Evolutionary conservation across 2,797 vertebrate genomes (phyloP).

Genomic region (Sylvia borin): DNA sequence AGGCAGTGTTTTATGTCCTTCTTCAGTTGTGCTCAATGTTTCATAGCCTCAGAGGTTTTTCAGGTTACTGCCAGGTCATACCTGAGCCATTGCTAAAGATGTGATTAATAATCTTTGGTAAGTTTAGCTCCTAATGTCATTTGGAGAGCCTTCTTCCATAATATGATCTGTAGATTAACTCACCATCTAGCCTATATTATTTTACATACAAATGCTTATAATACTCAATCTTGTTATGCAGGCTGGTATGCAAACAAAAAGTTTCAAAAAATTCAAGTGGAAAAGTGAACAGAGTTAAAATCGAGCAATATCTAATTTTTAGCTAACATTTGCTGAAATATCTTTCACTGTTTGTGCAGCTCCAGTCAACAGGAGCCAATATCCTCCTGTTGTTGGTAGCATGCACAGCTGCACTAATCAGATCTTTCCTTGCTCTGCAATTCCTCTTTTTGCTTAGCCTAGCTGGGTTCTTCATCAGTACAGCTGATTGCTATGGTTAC

Average conservation of each 20-base stretch:
- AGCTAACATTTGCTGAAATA: background rate
- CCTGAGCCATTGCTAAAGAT: background rate
- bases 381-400: background rate
- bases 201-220: background rate
- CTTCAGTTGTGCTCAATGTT: background rate
- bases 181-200: background rate
- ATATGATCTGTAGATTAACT: background rate
- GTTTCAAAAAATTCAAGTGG: background rate
- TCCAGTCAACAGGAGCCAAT: background rate
- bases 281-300: background rate
- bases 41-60: background rate
- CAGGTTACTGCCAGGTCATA: background rate
- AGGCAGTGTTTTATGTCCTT: background rate
- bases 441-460: slow-evolving; percentile 14
- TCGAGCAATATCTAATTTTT: background rate
- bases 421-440: background rate
- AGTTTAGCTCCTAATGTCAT: background rate
- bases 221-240: background rate
- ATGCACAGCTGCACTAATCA: background rate
- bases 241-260: background rate
- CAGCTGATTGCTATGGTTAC: slow-evolving; percentile 41
- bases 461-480: background rate
- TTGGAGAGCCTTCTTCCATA: background rate
- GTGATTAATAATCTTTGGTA: background rate
- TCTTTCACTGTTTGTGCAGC: background rate